A percentile compares a stretch with the other conserved stretches of the same genome.
Evolutionary conservation across 35 echinoderm and acorn worm species (phyloP).

Genomic region (Strongylocentrotus purpuratus): DNA sequence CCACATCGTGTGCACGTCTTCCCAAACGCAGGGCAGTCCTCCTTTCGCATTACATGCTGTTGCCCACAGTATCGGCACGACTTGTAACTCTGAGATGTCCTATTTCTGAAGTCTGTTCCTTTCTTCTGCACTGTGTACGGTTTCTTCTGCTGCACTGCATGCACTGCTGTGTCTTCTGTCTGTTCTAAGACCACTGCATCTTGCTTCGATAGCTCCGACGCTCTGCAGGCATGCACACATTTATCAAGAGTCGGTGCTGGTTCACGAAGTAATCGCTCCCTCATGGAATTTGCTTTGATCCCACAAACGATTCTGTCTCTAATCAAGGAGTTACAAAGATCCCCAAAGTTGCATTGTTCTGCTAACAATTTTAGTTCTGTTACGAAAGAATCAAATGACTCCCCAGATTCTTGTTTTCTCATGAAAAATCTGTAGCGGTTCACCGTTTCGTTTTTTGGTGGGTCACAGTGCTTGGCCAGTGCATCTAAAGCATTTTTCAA

Average conservation of each 20-base stretch:
- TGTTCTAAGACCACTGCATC: background rate
- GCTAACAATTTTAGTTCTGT: background rate
- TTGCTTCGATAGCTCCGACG: background rate
- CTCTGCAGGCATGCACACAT: no score
- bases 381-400: background rate
- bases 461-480: conserved; percentile 48
- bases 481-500: background rate
- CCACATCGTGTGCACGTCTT: conserved; percentile 47
- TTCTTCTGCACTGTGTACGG: background rate
- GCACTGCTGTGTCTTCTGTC: background rate
- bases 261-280: no score
- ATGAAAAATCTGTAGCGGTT: conserved; percentile 45
- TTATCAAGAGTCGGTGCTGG: no score
- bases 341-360: background rate
- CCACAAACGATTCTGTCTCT: no score
- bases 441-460: conserved; percentile 26
- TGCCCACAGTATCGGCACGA: conserved; percentile 60
- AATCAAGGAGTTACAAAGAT: no score
- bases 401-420: no score
- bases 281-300: no score
- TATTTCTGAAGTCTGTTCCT: no score
- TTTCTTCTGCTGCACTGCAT: background rate
- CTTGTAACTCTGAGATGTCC: background rate
- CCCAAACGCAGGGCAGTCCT: conserved; percentile 60
- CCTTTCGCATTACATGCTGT: conserved; percentile 16